phyloP scores from a whole-genome alignment of 2,797 vertebrate genomes.

The Gymnoscopelus braueri region DNA sequence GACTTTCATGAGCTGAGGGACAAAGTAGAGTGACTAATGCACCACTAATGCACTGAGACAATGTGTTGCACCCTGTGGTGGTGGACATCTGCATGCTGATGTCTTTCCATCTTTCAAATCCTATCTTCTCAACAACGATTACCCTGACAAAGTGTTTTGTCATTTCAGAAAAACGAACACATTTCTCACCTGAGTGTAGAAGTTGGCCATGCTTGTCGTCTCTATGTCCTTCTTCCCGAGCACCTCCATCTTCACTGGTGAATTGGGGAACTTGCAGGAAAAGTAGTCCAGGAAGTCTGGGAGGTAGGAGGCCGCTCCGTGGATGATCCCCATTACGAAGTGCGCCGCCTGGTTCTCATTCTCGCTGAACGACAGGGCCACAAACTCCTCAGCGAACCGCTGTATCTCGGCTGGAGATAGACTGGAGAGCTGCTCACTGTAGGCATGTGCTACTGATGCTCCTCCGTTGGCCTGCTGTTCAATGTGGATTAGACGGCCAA shows the following conservation, averaged over 20 bases:
- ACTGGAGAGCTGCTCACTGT: slow-evolving; percentile 89
- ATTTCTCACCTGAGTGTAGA: slow-evolving; percentile 93
- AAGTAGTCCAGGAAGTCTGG: slow-evolving; percentile 99
- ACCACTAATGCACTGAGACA: no score
- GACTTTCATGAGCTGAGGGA: no score
- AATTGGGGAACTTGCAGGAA: slow-evolving; percentile 96
- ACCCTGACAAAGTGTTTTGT: no score
- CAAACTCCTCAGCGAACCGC: slow-evolving; percentile 93
- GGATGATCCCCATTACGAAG: slow-evolving; percentile 98
- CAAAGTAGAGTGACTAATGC: no score
- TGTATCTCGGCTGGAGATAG: slow-evolving; percentile 91
- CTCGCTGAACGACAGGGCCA: slow-evolving; percentile 93
- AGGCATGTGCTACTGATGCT: slow-evolving; percentile 94
- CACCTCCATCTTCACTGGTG: slow-evolving; percentile 99
- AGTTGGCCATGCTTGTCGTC: slow-evolving; percentile 98
- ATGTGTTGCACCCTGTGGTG: no score
- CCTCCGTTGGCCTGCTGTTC: slow-evolving; percentile 99
- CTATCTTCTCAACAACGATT: no score
- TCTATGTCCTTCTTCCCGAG: slow-evolving; percentile 99
- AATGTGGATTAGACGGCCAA: slow-evolving; percentile 91
- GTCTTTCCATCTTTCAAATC: no score
- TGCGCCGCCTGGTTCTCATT: slow-evolving; percentile 86
- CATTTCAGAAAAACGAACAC: background rate
- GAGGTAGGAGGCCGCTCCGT: slow-evolving; percentile 97
- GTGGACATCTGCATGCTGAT: no score